These are phyloP conservation scores for Apaloderma vittatum DNA, from an alignment of 2,113 vertebrate species.

Conservation along the genomic window DNA sequence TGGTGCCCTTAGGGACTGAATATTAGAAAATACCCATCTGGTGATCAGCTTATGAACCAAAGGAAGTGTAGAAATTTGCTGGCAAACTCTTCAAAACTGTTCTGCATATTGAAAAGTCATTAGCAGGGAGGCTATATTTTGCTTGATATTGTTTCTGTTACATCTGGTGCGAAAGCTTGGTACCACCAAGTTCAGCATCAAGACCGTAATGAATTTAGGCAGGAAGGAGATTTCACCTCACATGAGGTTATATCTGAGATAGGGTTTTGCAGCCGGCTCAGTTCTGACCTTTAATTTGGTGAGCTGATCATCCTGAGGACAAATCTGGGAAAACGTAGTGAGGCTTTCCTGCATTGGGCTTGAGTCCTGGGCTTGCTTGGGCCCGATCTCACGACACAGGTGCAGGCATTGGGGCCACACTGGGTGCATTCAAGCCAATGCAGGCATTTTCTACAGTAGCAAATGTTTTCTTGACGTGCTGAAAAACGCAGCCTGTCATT, in stretches of 20 bases:
- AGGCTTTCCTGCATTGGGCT: background rate
- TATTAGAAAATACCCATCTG: slow-evolving; percentile 64
- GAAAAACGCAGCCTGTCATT: background rate
- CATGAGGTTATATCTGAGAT: background rate
- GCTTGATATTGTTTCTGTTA: background rate
- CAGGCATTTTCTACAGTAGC: background rate
- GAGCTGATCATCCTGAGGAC: background rate
- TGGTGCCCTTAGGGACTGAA: slow-evolving; percentile 27
- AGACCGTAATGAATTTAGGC: background rate
- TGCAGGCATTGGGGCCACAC: background rate
- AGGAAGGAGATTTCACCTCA: background rate
- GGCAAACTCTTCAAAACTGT: slow-evolving; percentile 66
- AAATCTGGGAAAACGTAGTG: background rate
- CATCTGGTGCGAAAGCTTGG: slow-evolving; percentile 18
- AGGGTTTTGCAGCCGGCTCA: background rate
- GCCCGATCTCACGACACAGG: background rate
- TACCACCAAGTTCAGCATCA: background rate
- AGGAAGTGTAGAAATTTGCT: slow-evolving; percentile 64
- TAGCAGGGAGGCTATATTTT: background rate
- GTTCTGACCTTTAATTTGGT: background rate
- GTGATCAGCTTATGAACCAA: slow-evolving; percentile 55
- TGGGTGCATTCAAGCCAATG: background rate
- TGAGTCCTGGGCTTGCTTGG: background rate
- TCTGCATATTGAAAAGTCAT: slow-evolving; percentile 38
- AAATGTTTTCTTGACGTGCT: background rate